Evolutionary conservation across 2,797 vertebrate genomes (phyloP), one percentile per base, ranked within the genome.

Genomic region (Mus minutoides): DNA sequence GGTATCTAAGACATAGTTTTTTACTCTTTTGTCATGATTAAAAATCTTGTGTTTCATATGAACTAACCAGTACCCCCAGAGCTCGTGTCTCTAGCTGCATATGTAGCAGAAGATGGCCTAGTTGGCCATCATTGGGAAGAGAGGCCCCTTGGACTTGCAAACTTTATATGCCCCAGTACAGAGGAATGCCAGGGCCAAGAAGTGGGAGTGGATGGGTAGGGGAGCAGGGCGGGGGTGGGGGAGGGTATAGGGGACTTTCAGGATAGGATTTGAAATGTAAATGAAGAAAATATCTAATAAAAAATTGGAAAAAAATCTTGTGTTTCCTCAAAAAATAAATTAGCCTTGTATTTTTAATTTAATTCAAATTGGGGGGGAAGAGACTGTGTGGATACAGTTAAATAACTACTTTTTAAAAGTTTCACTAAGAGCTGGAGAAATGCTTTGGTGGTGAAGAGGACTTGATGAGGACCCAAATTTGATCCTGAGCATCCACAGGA

Each of bases 261-360:
- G n/a, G n/a, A n/a, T n/a, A n/a, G n/a, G n/a, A n/a, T n/a, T n/a
- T n/a, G n/a, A n/a, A n/a, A n/a, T n/a, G n/a, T n/a, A n/a, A n/a
- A n/a, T n/a, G n/a, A n/a, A n/a, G n/a, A n/a, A n/a, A n/a, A n/a
- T n/a, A n/a, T n/a, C n/a, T n/a, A n/a, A n/a, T n/a, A n/a, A n/a
- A n/a, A n/a, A n/a, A n/a, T n/a, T n/a, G n/a, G n/a, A n/a, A n/a
- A 73, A 14, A 12, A 6, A 0, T 29, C 29, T 93, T 76, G 40
- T 94, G 54, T 94, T 90, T 94, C 75, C 78, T 90, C 58, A 92
- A 69, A 79, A 96, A 93, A 29, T 37, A 95, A 94, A 88, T 95
- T 58, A 24, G n/a, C 82, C 79, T 88, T 69, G 9, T 73, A 62
- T 62, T 78, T 58, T 17, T 88, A 91, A 96, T 89, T 69, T 92